Base-by-base conservation (phyloP, 2,888 invertebrate genomes). In the Plagodis dolabraria region DNA sequence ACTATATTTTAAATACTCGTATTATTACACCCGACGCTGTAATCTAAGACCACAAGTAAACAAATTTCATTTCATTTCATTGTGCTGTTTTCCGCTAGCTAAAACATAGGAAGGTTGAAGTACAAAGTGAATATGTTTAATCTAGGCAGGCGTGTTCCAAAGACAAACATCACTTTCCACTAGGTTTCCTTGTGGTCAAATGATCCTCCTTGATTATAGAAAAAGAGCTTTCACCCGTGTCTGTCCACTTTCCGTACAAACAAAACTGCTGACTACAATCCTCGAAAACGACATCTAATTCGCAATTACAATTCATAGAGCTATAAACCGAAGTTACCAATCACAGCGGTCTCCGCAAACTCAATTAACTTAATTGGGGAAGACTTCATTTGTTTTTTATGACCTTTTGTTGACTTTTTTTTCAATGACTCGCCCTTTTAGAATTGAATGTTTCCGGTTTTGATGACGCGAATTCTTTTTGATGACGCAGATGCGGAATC, bases 281-380 rank as follows among this genome's bases (percentile, higher is more conserved):
- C 51, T 33, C 46, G 43, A 44, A 50, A 62, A 45, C 69, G 65
- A 52, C 66, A 54, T 62, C 72, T 78, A 78, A 83, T 82, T 71
- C 74, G 60, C 78, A 79, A 83, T 83, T 83, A 82, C 79, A 73
- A 84, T 85, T 84, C 83, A 83, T 83, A 79, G 80, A 70, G 64
- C 72, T 56, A 80, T 84, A 82, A 85, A 81, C 71, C 65, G 74
- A 66, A 70, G 72, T 75, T 77, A 70, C 74, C 82, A 82, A 82
- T 84, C 83, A 77, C 70, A 69, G 68, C 64, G 67, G 65, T 69
- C 58, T 71, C 76, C 73, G 72, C 72, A 75, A 82, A 82, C 74
- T 71, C 79, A 80, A 85, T 84, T 84, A 83, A 82, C 74, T 74
- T 82, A 85, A 85, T 85, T 83, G 79, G 74, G 70, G 72, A 75